Evolutionary conservation across 2,113 vertebrate genomes (phyloP).

Genomic region (Conger conger): DNA sequence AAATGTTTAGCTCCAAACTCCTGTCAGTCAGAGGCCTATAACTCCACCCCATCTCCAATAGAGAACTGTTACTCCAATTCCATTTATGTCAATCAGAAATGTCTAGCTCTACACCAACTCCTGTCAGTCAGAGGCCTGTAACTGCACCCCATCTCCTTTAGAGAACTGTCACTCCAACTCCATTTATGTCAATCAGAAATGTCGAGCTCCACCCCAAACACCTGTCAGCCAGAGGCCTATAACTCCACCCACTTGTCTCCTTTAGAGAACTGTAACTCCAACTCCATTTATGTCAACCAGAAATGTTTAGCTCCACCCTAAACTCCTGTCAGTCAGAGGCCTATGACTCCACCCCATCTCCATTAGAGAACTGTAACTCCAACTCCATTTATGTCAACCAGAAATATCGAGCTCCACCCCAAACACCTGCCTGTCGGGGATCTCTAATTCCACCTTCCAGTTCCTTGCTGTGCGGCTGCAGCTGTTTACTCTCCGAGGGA

Average conservation of each 20-base stretch:
- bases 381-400: no score
- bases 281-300: no score
- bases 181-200: no score
- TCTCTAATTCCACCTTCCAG: not conserved
- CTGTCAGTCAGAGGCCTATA: not conserved
- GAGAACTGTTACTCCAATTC: no score
- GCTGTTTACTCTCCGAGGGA: not conserved
- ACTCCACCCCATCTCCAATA: not conserved
- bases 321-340: not conserved
- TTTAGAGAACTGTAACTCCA: no score
- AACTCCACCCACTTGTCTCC: not conserved
- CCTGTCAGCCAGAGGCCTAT: not conserved
- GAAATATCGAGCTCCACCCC: not conserved
- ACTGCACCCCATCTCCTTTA: not conserved
- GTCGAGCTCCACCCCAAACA: no score
- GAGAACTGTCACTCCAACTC: no score
- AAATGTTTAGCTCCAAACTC: not conserved
- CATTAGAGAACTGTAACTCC: no score
- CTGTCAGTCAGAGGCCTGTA: not conserved
- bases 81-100: no score
- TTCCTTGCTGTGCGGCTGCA: not conserved
- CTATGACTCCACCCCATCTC: not conserved
- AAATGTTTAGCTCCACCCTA: no score
- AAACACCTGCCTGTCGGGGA: not conserved
- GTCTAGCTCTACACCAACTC: no score